phyloP scores from a whole-genome alignment of 2,113 vertebrate species.

The Nyctereutes procyonoides region DNA sequence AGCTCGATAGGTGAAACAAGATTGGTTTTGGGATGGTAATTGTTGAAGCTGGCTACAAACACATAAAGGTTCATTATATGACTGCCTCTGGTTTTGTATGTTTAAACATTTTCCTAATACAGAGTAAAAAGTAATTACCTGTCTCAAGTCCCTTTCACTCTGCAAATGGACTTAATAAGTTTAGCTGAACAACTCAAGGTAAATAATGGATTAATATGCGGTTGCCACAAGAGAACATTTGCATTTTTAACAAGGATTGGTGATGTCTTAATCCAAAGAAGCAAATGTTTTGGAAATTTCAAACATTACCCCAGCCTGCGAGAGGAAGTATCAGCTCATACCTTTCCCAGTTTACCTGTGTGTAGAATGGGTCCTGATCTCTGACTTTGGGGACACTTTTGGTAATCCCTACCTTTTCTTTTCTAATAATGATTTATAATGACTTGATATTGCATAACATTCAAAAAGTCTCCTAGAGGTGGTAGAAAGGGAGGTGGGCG shows the following conservation, averaged over 20 bases:
- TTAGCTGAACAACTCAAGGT: neutral
- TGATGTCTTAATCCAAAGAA: neutral
- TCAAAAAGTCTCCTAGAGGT: neutral
- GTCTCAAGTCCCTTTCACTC: neutral
- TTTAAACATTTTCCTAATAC: conserved; percentile 33
- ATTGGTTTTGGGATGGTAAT: neutral
- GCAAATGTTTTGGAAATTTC: neutral
- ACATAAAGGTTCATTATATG: neutral
- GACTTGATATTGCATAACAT: neutral
- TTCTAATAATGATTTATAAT: neutral
- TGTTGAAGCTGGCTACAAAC: neutral
- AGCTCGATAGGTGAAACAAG: neutral
- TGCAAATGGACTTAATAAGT: neutral
- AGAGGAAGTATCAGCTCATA: neutral
- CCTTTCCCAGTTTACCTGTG: neutral
- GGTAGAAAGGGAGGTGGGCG: too few relatives aligned
- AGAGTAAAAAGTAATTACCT: neutral
- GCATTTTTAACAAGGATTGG: neutral
- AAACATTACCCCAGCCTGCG: neutral
- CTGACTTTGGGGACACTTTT: neutral
- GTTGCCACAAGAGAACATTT: neutral
- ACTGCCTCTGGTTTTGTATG: neutral
- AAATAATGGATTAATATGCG: neutral
- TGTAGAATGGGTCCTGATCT: neutral
- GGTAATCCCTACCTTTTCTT: neutral